Evolutionary conservation across 2,888 invertebrate species (phyloP).

Genomic region (Acanthosepion esculentum): DNA sequence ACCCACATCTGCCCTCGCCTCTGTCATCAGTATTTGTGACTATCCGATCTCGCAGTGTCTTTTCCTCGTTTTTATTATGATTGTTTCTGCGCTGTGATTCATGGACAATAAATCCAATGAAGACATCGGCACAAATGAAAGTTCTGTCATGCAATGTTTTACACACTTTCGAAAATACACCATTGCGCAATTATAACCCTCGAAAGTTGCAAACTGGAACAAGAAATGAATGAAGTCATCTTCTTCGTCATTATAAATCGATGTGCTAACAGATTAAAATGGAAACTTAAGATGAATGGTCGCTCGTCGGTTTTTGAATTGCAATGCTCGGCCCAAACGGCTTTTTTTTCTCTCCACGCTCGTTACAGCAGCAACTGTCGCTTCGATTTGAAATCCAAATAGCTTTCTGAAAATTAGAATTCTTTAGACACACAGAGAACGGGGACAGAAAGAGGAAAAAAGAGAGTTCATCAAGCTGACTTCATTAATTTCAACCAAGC

Average conservation of each 20-base stretch:
- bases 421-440: background rate
- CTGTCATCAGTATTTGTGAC: background rate
- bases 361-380: background rate
- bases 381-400: slow-evolving; percentile 21
- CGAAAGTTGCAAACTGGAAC: background rate
- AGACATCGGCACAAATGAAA: background rate
- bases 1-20: background rate
- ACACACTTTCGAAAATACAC: slow-evolving; percentile 4
- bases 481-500: slow-evolving; percentile 20
- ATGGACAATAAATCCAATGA: background rate
- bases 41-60: background rate
- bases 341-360: background rate
- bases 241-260: background rate
- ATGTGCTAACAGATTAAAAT: background rate
- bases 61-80: background rate
- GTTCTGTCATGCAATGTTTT: slow-evolving; percentile 20
- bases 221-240: background rate
- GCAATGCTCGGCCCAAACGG: background rate
- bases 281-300: background rate
- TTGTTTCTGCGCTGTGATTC: slow-evolving; percentile 12
- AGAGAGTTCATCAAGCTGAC: background rate
- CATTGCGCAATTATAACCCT: slow-evolving; percentile 6
- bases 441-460: background rate
- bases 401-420: slow-evolving; percentile 13
- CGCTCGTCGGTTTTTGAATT: background rate